These are phyloP conservation scores for Fragum fragum DNA, from an alignment of 2,888 invertebrate species.

Conservation along the genomic window DNA sequence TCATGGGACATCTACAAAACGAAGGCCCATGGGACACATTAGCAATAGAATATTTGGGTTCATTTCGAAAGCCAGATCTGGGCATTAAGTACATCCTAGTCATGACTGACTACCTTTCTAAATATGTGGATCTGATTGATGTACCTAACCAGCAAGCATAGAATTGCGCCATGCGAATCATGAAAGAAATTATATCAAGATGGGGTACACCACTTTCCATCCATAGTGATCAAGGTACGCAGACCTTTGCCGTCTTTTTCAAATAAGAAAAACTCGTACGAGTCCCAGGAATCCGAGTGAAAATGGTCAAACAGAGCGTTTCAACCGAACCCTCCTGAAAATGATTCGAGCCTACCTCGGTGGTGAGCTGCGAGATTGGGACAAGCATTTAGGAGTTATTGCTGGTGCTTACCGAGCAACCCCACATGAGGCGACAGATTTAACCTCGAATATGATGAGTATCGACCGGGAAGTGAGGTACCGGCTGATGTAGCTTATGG, in stretches of 20 bases:
- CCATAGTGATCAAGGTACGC: conserved; percentile 37
- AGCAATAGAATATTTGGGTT: conserved; percentile 50
- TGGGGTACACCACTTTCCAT: conserved; percentile 48
- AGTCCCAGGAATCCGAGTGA: conserved; percentile 52
- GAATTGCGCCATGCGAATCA: conserved; percentile 33
- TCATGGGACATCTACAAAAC: conserved; percentile 92
- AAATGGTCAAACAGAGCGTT: conserved; percentile 46
- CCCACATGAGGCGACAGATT: too few species aligned
- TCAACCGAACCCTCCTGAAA: too few species aligned
- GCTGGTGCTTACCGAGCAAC: too few species aligned
- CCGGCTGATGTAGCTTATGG: too few species aligned
- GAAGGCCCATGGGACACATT: conserved; percentile 85
- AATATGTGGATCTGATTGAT: conserved; percentile 44
- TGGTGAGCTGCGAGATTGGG: too few species aligned
- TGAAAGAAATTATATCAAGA: conserved; percentile 39
- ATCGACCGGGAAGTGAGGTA: too few species aligned
- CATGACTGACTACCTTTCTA: conserved; percentile 50
- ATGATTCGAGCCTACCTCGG: too few species aligned
- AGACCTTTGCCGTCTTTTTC: conserved; percentile 31
- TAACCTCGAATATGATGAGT: too few species aligned
- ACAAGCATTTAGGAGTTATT: too few species aligned
- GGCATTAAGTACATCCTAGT: conserved; percentile 45
- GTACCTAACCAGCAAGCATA: conserved; percentile 50
- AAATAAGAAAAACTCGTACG: conserved; percentile 41
- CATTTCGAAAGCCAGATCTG: conserved; percentile 43